Percentiles rank a stretch among this genome's conserved stretches.
These are phyloP conservation scores for Himalopsyche tibetana DNA, from an alignment of 2,888 invertebrate genomes.

Conservation along the genomic window DNA sequence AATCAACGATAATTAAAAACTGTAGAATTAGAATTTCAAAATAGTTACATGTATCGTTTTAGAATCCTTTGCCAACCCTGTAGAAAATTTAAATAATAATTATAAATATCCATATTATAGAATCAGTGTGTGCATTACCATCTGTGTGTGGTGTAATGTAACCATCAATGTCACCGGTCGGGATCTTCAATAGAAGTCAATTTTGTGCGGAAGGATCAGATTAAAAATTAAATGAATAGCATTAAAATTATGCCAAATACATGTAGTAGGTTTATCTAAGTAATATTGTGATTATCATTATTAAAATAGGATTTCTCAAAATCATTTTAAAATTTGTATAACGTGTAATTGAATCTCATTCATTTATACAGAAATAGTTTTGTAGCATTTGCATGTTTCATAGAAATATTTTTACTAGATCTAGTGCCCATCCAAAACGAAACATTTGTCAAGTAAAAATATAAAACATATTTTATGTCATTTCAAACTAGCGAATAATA, in stretches of 20 bases:
- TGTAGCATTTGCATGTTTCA: slow-evolving; percentile 29
- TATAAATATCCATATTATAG: too few species aligned
- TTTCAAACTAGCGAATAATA: too few species aligned
- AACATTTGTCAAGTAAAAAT: too few species aligned
- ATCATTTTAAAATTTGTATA: neutral
- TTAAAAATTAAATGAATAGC: slow-evolving; percentile 36
- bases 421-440: neutral
- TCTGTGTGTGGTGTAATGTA: neutral
- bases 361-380: slow-evolving; percentile 32
- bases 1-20: slow-evolving; percentile 31
- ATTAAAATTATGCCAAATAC: slow-evolving; percentile 43
- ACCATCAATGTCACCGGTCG: neutral
- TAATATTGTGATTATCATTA: slow-evolving; percentile 43
- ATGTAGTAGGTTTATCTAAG: slow-evolving; percentile 42
- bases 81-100: slow-evolving; percentile 13
- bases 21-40: slow-evolving; percentile 27
- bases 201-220: neutral
- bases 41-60: slow-evolving; percentile 7
- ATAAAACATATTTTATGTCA: too few species aligned
- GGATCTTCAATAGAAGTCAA: neutral
- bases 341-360: slow-evolving; percentile 27
- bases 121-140: neutral
- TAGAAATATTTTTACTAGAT: slow-evolving; percentile 39
- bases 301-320: slow-evolving; percentile 37
- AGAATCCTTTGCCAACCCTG: slow-evolving; percentile 24